Conservation (phyloP, 1,140 invertebrate genomes). For the Archivesica marissinica region DNA sequence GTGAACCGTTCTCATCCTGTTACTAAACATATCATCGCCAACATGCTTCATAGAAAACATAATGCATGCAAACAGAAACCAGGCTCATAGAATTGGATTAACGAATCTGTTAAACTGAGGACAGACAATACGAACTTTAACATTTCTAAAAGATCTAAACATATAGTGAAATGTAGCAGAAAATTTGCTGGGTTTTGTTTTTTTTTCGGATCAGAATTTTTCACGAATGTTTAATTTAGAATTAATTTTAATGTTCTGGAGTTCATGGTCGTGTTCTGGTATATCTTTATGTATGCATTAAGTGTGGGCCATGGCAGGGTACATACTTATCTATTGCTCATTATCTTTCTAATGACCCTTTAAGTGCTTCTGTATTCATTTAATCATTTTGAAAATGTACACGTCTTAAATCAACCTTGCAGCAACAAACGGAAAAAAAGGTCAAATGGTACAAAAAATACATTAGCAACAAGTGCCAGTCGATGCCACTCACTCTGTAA, state of each 20-base stretch:
- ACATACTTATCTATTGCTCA: slow-evolving; percentile 10
- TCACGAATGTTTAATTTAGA: slow-evolving; percentile 10
- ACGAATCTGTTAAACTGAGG: slow-evolving; percentile 41
- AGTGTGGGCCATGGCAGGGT: slow-evolving; percentile 18
- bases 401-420: slow-evolving; percentile 11
- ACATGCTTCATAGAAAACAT: slow-evolving; percentile 7
- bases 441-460: neutral
- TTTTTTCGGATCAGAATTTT: neutral
- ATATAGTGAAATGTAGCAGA: neutral
- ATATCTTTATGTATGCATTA: slow-evolving; percentile 13
- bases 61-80: slow-evolving; percentile 9
- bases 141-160: slow-evolving; percentile 5
- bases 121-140: no score
- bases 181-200: no score
- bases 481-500: neutral
- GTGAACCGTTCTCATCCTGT: slow-evolving; percentile 11
- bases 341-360: neutral
- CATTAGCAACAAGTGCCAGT: neutral
- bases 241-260: slow-evolving; percentile 16
- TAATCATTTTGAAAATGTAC: neutral
- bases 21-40: slow-evolving; percentile 9
- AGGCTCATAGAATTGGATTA: slow-evolving; percentile 21
- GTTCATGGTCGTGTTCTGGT: slow-evolving; percentile 8
- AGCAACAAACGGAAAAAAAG: neutral
- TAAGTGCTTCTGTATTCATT: slow-evolving; percentile 15